Evolutionary conservation across 2,113 vertebrate genomes (phyloP).

Genomic region (Hippocampus abdominalis): DNA sequence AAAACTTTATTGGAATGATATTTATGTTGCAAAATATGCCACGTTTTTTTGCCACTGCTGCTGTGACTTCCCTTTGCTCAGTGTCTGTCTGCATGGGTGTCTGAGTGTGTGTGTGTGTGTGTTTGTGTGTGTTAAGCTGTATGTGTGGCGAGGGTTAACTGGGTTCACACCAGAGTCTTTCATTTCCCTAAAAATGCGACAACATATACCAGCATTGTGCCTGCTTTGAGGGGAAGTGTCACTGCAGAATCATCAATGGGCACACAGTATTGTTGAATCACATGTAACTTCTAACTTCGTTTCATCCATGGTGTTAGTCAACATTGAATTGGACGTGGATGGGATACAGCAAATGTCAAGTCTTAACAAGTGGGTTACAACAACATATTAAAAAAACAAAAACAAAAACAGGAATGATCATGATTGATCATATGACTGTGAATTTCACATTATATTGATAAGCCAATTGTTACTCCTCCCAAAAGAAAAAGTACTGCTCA

Average conservation of each 20-base stretch:
- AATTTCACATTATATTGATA: neutral
- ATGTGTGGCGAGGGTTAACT: slow-evolving; percentile 28
- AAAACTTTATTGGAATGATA: slow-evolving; percentile 79
- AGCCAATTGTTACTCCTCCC: neutral
- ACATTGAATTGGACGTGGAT: slow-evolving; percentile 52
- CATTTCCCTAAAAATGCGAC: slow-evolving; percentile 65
- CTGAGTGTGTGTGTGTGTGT: slow-evolving; percentile 4
- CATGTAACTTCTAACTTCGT: slow-evolving; percentile 42
- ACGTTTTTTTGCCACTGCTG: neutral
- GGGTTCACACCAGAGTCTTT: slow-evolving; percentile 49
- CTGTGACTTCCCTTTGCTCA: neutral
- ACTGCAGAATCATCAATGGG: slow-evolving; percentile 59
- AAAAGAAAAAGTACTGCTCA: neutral
- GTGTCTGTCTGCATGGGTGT: neutral
- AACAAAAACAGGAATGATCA: neutral
- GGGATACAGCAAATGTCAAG: slow-evolving; percentile 44
- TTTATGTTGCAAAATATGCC: slow-evolving; percentile 61
- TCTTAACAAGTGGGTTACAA: slow-evolving; percentile 48
- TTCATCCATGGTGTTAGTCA: slow-evolving; percentile 43
- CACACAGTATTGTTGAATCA: slow-evolving; percentile 42
- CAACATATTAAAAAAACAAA: slow-evolving; percentile 29
- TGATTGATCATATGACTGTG: neutral
- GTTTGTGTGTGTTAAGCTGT: neutral
- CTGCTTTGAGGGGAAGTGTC: slow-evolving; percentile 51
- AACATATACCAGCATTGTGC: slow-evolving; percentile 63